Conservation (phyloP, 2,888 invertebrate species). For the Cryptus viduatorius region DNA sequence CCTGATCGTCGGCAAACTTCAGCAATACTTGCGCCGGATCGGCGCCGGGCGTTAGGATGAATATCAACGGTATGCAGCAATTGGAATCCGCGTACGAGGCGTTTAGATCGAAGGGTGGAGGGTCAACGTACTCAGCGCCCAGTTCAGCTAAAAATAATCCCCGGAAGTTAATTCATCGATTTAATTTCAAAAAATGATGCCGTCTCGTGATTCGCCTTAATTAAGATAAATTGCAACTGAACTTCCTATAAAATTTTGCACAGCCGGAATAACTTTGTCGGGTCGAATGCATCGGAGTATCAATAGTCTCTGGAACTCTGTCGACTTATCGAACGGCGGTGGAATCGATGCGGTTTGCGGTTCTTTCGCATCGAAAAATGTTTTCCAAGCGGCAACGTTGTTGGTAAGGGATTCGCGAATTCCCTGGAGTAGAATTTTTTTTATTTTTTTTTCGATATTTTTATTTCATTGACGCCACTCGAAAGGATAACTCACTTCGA, state of each 20-base stretch:
- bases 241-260: conserved; percentile 90
- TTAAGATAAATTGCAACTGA: conserved; percentile 40
- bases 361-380: conserved; percentile 90
- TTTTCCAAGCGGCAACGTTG: conserved; percentile 89
- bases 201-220: neutral
- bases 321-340: conserved; percentile 89
- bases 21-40: conserved; percentile 96
- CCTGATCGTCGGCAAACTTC: conserved; percentile 97
- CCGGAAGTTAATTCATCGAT: neutral
- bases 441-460: conserved; percentile 15
- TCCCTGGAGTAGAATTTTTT: conserved; percentile 83
- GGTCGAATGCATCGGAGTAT: conserved; percentile 93
- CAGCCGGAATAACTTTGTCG: conserved; percentile 94
- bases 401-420: conserved; percentile 88
- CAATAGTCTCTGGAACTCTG: conserved; percentile 91
- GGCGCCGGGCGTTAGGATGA: conserved; percentile 96
- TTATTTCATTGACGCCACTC: neutral
- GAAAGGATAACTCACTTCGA: conserved; percentile 80
- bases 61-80: conserved; percentile 94
- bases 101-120: conserved; percentile 94
- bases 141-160: conserved; percentile 86
- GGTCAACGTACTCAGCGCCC: conserved; percentile 93
- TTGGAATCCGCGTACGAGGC: conserved; percentile 95
- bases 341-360: conserved; percentile 91
- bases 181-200: neutral